phyloP scores from a whole-genome alignment of 2,797 vertebrate species.

The Chrosomus eos region DNA sequence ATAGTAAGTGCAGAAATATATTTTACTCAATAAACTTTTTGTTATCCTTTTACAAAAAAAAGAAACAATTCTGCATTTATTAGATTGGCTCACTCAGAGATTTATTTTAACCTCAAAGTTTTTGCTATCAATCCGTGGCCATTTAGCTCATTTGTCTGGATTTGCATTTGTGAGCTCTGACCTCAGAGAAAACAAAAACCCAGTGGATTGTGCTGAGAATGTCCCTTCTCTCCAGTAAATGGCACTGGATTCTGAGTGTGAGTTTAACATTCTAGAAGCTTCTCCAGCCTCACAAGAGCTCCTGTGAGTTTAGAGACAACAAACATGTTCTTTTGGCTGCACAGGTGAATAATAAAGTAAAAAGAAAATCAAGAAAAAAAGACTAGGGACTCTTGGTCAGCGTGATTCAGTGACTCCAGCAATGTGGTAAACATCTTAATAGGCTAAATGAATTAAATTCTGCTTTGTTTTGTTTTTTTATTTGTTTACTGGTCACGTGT shows the following conservation, averaged over 20 bases:
- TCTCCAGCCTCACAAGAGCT: conserved; percentile 61
- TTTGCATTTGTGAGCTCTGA: conserved; percentile 67
- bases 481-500: conserved; percentile 5
- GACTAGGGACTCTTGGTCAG: not conserved
- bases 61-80: not conserved
- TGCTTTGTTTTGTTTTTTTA: not conserved
- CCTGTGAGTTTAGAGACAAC: conserved; percentile 40
- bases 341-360: conserved; percentile 51
- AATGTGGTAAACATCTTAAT: not conserved
- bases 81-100: not conserved
- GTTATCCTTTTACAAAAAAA: not conserved
- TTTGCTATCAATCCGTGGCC: not conserved
- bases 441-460: not conserved
- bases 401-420: conserved; percentile 1
- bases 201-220: conserved; percentile 70
- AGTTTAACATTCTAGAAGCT: conserved; percentile 74
- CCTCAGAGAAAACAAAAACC: conserved; percentile 72
- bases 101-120: not conserved
- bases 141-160: conserved; percentile 70
- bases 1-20: not conserved
- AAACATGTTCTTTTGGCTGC: conserved; percentile 37
- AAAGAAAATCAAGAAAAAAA: conserved; percentile 8
- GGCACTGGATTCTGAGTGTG: conserved; percentile 61
- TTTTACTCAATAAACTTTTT: not conserved
- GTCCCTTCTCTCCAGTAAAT: conserved; percentile 58